Percentiles rank a stretch among this genome's conserved stretches.
phyloP scores from a whole-genome alignment of 2,797 vertebrate genomes.

The Graptemys geographica region DNA sequence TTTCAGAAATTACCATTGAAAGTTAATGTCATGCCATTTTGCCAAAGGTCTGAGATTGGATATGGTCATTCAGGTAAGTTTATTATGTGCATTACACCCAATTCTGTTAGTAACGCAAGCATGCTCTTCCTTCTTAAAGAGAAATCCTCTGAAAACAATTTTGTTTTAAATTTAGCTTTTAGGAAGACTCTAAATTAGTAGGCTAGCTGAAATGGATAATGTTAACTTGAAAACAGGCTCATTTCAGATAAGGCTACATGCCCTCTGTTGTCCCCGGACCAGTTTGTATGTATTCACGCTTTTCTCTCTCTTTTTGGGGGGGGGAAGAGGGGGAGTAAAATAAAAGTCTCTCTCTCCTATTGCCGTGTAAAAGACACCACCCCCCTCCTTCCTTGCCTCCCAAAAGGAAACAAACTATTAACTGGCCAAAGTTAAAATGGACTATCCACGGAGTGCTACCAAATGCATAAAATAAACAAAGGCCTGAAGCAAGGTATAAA shows the following conservation, averaged over 20 bases:
- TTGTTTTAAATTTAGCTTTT: background rate
- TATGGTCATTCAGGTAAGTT: conserved; percentile 88
- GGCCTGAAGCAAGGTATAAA: background rate
- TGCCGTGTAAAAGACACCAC: background rate
- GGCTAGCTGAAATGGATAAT: background rate
- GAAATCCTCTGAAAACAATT: background rate
- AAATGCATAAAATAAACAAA: background rate
- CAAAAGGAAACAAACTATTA: background rate
- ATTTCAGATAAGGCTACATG: background rate
- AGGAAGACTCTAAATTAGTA: accelerated
- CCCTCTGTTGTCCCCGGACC: background rate
- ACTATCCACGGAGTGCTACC: background rate
- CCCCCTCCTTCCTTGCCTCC: background rate
- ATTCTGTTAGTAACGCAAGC: background rate
- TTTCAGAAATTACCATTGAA: background rate
- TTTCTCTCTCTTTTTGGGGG: background rate
- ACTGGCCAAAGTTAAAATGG: background rate
- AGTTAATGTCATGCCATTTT: background rate
- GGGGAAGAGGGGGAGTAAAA: background rate
- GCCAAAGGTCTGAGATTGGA: conserved; percentile 84
- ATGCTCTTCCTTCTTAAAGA: background rate
- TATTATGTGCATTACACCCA: accelerated
- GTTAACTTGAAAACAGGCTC: background rate
- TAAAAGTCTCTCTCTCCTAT: background rate
- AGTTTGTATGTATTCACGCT: background rate